Percentiles rank a stretch among this genome's conserved stretches.
Evolutionary conservation across 2,888 invertebrate species (phyloP).

Genomic region (Catonia carolina): DNA sequence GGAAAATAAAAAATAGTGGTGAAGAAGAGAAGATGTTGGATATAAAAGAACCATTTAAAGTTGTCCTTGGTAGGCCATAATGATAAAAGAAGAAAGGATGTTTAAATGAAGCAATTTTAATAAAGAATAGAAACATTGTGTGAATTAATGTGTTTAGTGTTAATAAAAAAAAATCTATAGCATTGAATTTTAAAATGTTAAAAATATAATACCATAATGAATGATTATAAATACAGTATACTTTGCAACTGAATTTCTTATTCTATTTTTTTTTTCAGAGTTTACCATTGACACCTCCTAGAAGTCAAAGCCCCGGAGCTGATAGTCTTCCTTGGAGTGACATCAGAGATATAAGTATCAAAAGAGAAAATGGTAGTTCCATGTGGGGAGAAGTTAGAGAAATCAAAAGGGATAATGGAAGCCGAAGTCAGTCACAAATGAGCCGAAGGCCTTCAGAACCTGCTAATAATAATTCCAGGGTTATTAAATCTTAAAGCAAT

Average conservation of each 20-base stretch:
- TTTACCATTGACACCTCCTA: conserved; percentile 47
- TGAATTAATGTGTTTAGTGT: too few species aligned
- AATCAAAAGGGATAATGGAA: conserved; percentile 15
- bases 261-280: conserved; percentile 43
- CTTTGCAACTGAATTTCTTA: not conserved
- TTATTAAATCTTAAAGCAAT: not conserved
- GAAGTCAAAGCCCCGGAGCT: conserved; percentile 47
- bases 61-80: too few species aligned
- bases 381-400: conserved; percentile 1
- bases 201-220: too few species aligned
- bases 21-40: too few species aligned
- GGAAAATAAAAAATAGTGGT: too few species aligned
- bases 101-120: too few species aligned
- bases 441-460: conserved; percentile 24
- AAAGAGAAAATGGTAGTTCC: not conserved
- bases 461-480: conserved; percentile 21
- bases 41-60: too few species aligned
- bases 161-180: too few species aligned
- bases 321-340: conserved; percentile 28
- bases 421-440: conserved; percentile 19
- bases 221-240: not conserved
- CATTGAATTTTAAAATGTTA: too few species aligned
- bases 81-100: too few species aligned
- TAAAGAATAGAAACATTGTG: too few species aligned
- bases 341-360: not conserved